Evolutionary conservation across 2,113 vertebrate species (phyloP).

Genomic region (Dromiciops gliroides): DNA sequence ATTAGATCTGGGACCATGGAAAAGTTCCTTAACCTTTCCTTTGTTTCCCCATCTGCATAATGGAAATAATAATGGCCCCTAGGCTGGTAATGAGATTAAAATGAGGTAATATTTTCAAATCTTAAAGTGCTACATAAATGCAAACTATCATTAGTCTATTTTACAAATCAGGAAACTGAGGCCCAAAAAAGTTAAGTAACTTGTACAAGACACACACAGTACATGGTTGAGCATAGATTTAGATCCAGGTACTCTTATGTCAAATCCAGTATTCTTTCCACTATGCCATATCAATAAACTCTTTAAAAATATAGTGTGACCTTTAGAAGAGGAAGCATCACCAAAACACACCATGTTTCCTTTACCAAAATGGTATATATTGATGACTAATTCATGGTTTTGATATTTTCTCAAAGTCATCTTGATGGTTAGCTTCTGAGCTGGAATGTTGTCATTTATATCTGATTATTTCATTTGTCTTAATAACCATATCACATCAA

Average conservation of each 20-base stretch:
- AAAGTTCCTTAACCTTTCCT: background rate
- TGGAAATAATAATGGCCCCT: background rate
- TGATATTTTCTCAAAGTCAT: slow-evolving; percentile 15
- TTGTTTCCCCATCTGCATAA: background rate
- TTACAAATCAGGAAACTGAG: background rate
- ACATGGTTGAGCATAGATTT: background rate
- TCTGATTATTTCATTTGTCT: slow-evolving; percentile 37
- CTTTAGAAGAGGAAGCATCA: slow-evolving; percentile 47
- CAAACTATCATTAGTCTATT: background rate
- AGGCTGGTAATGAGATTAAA: background rate
- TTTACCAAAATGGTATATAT: slow-evolving; percentile 9
- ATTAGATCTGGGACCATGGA: background rate
- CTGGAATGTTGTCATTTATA: background rate
- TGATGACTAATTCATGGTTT: background rate
- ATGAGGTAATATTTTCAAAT: background rate
- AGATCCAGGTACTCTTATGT: background rate
- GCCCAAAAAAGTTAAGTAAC: background rate
- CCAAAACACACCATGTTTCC: slow-evolving; percentile 6
- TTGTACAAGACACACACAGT: background rate
- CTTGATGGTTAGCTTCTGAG: background rate
- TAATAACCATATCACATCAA: background rate
- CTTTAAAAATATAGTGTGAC: slow-evolving; percentile 37
- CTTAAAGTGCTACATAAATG: background rate
- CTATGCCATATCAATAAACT: background rate
- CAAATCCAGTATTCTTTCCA: background rate